A percentile compares a stretch with the other conserved stretches of the same genome.
These are phyloP conservation scores for Acrocephalus scirpaceus DNA, from an alignment of 2,797 vertebrate genomes.

Conservation along the genomic window DNA sequence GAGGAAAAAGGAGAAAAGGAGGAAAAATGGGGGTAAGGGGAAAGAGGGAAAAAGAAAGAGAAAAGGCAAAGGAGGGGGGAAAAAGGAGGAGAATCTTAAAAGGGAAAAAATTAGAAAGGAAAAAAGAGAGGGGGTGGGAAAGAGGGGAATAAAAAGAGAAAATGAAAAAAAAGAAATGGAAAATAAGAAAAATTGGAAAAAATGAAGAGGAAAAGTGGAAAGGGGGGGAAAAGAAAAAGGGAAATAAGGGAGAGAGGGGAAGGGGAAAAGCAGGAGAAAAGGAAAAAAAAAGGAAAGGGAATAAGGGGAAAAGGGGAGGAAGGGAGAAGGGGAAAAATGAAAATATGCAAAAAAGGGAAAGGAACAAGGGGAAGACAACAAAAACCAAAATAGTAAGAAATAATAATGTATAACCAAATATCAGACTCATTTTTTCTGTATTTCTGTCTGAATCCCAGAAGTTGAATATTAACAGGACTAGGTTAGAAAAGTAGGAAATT, in stretches of 20 bases:
- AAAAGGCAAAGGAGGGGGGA: rapidly evolving
- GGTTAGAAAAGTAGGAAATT: not conserved
- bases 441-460: not conserved
- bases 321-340: not conserved
- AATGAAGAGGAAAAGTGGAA: rapidly evolving
- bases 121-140: rapidly evolving
- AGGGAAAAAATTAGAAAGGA: not conserved
- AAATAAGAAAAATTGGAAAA: not conserved
- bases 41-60: not conserved
- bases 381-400: not conserved
- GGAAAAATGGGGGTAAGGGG: not conserved
- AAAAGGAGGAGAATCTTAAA: rapidly evolving
- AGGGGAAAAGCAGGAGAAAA: too few relatives aligned
- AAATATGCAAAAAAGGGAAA: not conserved
- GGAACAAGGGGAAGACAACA: not conserved
- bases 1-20: not conserved
- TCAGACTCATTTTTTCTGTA: not conserved
- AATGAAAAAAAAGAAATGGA: too few relatives aligned
- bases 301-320: not conserved
- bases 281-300: not conserved
- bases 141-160: rapidly evolving
- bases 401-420: not conserved
- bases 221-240: rapidly evolving
- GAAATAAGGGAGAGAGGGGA: not conserved
- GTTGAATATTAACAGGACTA: not conserved